A percentile compares a stretch with the other conserved stretches of the same genome.
Conservation (phyloP, 1,140 invertebrate species). For the Tetramorium simillimum region DNA sequence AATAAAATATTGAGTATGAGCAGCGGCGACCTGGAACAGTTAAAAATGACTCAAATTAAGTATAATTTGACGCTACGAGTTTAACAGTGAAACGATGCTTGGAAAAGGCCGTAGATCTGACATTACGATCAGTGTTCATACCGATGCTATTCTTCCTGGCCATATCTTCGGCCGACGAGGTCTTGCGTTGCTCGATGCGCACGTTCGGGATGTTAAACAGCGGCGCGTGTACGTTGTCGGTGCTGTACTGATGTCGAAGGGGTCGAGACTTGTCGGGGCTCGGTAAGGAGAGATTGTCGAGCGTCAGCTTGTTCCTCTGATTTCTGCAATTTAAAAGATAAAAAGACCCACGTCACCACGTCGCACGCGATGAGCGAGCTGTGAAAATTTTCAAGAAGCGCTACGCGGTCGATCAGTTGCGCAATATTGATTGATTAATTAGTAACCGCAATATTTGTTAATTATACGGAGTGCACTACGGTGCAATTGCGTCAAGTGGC, state of each 20-base stretch:
- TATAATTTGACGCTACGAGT: too few relatives aligned
- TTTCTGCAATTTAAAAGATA: conserved; percentile 83
- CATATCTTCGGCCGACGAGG: conserved; percentile 95
- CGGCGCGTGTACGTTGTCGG: conserved; percentile 93
- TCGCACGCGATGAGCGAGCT: neutral
- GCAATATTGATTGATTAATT: conserved; percentile 37
- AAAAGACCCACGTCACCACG: neutral
- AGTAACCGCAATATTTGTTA: conserved; percentile 13
- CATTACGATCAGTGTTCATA: conserved; percentile 72
- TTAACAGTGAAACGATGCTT: too few relatives aligned
- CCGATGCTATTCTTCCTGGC: conserved; percentile 93
- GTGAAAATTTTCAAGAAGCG: neutral
- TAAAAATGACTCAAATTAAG: too few relatives aligned
- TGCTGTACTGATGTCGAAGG: conserved; percentile 93
- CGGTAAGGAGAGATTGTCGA: conserved; percentile 91
- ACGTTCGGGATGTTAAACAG: conserved; percentile 95
- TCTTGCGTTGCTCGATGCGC: conserved; percentile 93
- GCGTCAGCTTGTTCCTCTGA: conserved; percentile 93
- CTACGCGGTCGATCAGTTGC: neutral
- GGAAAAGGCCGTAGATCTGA: neutral
- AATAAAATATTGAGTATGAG: too few relatives aligned
- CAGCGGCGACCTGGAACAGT: too few relatives aligned
- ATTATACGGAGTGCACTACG: neutral
- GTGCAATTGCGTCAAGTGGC: neutral
- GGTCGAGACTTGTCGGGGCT: conserved; percentile 92